Conservation (phyloP, 2,888 invertebrate genomes). For the Dromius quadrimaculatus region DNA sequence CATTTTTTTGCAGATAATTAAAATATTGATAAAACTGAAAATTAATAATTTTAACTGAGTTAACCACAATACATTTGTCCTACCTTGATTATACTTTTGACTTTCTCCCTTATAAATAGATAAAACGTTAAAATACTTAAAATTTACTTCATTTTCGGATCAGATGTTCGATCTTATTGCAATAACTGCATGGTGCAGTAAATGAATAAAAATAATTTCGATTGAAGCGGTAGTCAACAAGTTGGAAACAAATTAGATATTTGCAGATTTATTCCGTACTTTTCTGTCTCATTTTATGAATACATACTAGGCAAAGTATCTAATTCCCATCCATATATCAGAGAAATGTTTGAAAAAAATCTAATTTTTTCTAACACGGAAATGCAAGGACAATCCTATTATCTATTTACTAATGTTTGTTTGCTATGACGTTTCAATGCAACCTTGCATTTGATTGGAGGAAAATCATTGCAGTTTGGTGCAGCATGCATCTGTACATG, state of each 20-base stretch:
- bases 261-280: conserved; percentile 11
- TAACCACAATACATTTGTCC: not conserved
- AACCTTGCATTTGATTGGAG: conserved; percentile 41
- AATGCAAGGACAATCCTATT: conserved; percentile 53
- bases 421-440: conserved; percentile 7
- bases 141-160: conserved; percentile 19
- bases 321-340: conserved; percentile 18
- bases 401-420: conserved; percentile 43
- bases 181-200: conserved; percentile 14
- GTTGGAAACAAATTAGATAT: not conserved
- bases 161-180: conserved; percentile 14
- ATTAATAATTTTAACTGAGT: not conserved
- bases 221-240: not conserved
- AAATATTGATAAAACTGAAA: conserved; percentile 25
- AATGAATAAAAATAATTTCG: conserved; percentile 5
- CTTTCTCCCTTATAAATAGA: conserved; percentile 15
- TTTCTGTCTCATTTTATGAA: conserved; percentile 16
- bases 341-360: conserved; percentile 28
- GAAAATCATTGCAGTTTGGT: not conserved
- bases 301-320: not conserved
- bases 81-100: not conserved
- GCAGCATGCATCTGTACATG: conserved; percentile 16
- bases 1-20: not conserved
- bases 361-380: conserved; percentile 53
- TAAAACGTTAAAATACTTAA: conserved; percentile 5